Evolutionary conservation across 2,113 vertebrate genomes (phyloP).

Genomic region (Thalassarche chlororhynchos): DNA sequence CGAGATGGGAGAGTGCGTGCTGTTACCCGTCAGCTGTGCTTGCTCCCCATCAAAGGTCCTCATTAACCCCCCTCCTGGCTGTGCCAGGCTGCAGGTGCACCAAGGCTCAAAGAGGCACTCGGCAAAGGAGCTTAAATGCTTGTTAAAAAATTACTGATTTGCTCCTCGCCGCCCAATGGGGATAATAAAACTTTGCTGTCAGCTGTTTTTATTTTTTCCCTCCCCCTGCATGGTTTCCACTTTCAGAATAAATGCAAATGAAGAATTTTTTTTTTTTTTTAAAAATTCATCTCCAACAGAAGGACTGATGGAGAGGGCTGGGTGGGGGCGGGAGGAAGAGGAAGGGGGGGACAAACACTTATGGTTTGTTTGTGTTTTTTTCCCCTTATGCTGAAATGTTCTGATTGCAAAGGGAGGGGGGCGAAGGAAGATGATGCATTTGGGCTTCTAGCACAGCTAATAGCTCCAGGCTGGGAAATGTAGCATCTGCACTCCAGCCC

Average conservation of each 20-base stretch:
- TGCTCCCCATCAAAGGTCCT: not conserved
- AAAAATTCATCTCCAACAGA: not conserved
- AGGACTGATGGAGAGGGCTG: constrained; percentile 17
- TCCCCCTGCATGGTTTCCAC: not conserved
- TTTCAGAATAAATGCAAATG: constrained; percentile 21
- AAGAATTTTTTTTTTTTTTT: not conserved
- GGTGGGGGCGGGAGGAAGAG: not conserved
- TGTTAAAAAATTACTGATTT: constrained; percentile 62
- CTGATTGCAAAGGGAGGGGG: not conserved
- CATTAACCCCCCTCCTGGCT: not conserved
- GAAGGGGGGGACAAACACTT: not conserved
- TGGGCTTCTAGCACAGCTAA: not conserved
- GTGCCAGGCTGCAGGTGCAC: constrained; percentile 65
- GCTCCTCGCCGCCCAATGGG: constrained; percentile 59
- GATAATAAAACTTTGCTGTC: constrained; percentile 76
- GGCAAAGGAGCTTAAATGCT: constrained; percentile 17
- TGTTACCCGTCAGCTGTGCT: not conserved
- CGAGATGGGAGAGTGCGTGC: not conserved
- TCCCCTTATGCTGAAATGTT: not conserved
- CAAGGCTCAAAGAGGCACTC: constrained; percentile 25
- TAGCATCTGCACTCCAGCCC: not conserved
- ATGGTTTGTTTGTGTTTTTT: not conserved
- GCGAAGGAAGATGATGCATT: not conserved
- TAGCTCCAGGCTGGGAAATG: not conserved
- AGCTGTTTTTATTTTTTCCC: constrained; percentile 67